Evolutionary conservation across 1,140 invertebrate genomes (phyloP).

Genomic region (Lepidurus apus): DNA sequence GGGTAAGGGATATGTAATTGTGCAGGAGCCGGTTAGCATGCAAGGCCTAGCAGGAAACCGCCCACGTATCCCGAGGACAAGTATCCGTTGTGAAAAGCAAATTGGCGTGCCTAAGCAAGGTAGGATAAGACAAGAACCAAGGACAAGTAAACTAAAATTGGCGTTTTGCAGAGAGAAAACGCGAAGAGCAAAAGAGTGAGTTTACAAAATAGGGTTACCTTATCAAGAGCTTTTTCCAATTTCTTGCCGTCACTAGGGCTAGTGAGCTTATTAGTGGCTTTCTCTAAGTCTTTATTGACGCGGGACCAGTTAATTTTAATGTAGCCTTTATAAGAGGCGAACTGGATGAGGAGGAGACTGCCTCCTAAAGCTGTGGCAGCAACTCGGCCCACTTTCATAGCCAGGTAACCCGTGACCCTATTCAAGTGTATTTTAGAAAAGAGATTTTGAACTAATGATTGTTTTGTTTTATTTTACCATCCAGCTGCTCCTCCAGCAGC

Average conservation of each 20-base stretch:
- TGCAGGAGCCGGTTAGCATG: constrained; percentile 44
- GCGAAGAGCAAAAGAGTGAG: not conserved
- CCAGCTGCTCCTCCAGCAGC: constrained; percentile 76
- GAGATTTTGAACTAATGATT: not conserved
- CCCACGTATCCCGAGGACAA: constrained; percentile 74
- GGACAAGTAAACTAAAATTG: constrained; percentile 33
- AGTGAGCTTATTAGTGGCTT: constrained; percentile 71
- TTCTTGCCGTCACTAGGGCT: constrained; percentile 61
- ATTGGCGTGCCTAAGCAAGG: constrained; percentile 61
- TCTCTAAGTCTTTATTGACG: constrained; percentile 72
- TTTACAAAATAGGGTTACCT: constrained; percentile 54
- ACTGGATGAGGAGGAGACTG: constrained; percentile 78
- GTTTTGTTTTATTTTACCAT: constrained; percentile 57
- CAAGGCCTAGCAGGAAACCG: constrained; percentile 76
- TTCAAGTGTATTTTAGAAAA: constrained; percentile 35
- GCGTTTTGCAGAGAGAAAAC: not conserved
- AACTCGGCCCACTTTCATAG: constrained; percentile 86
- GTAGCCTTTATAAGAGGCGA: constrained; percentile 86
- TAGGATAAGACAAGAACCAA: constrained; percentile 31
- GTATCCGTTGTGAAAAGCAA: constrained; percentile 67
- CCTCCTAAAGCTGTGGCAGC: constrained; percentile 82
- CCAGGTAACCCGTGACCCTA: constrained; percentile 81
- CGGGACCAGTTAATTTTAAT: constrained; percentile 86
- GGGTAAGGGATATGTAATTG: constrained; percentile 4
- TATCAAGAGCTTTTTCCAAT: constrained; percentile 59